A percentile compares a stretch with the other conserved stretches of the same genome.
phyloP scores from a whole-genome alignment of 1,140 invertebrate species.

The Sycobia sp. region DNA sequence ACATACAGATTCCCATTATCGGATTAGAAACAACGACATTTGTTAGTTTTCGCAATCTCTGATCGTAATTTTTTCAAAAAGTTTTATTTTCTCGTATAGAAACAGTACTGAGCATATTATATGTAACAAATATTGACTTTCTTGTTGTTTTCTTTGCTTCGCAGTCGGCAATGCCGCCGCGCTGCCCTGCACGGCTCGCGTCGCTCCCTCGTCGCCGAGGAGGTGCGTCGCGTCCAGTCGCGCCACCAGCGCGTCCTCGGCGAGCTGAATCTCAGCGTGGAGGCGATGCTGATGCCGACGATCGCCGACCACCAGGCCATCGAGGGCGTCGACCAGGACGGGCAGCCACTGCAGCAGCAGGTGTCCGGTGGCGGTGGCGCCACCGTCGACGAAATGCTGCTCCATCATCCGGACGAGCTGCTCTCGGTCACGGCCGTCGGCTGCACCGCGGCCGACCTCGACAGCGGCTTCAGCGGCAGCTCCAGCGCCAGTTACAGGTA shows the following conservation, averaged over 20 bases:
- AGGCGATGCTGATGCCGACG: conserved; percentile 84
- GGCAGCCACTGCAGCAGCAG: conserved; percentile 38
- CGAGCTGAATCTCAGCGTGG: conserved; percentile 83
- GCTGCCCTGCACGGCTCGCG: conserved; percentile 50
- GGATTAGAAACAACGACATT: too few relatives aligned
- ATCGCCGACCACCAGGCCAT: conserved; percentile 54
- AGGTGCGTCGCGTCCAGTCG: conserved; percentile 77
- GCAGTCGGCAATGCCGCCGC: conserved; percentile 54
- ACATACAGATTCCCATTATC: too few relatives aligned
- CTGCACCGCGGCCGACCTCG: conserved; percentile 68
- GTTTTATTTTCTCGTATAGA: too few relatives aligned
- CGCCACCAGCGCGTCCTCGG: conserved; percentile 80
- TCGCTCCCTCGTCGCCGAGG: conserved; percentile 74
- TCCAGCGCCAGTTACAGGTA: conserved; percentile 76
- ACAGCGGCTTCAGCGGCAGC: conserved; percentile 81
- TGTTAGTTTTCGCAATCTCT: too few relatives aligned
- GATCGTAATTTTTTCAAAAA: too few relatives aligned
- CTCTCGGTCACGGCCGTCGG: conserved; percentile 67
- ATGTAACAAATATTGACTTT: too few relatives aligned
- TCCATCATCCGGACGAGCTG: conserved; percentile 74
- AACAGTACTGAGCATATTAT: too few relatives aligned
- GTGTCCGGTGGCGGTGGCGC: conserved; percentile 54
- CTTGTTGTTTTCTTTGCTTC: too few relatives aligned
- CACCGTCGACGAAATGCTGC: conserved; percentile 70
- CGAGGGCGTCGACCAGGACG: conserved; percentile 57